These are phyloP conservation scores for Apis florea DNA, from an alignment of 1,140 invertebrate genomes.

Conservation along the genomic window DNA sequence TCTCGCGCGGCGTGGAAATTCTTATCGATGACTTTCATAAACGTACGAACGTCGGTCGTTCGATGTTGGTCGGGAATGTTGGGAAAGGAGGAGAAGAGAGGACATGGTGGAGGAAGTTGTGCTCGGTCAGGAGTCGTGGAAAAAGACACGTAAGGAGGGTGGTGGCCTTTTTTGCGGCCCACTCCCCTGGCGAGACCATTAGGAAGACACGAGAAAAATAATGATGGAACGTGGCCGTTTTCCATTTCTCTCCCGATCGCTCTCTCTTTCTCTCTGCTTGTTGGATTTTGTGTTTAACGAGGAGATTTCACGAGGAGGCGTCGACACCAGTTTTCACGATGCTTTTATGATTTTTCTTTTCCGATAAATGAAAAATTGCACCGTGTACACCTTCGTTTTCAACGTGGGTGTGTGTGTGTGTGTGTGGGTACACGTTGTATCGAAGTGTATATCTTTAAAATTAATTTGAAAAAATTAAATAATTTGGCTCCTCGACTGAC, in stretches of 20 bases:
- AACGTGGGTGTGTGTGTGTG: no score
- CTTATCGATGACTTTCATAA: slow-evolving; percentile 27
- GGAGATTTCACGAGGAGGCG: background rate
- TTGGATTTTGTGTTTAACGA: background rate
- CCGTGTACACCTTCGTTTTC: background rate
- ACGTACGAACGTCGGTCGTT: background rate
- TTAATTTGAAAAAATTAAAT: no score
- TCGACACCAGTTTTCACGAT: background rate
- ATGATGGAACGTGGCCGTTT: slow-evolving; percentile 24
- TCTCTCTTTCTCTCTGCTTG: background rate
- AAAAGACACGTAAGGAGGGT: slow-evolving; percentile 1
- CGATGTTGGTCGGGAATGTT: no score
- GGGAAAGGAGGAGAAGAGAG: background rate
- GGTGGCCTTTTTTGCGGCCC: background rate
- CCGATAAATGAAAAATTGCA: background rate
- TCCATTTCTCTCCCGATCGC: background rate
- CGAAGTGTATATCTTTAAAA: no score
- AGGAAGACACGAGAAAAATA: slow-evolving; percentile 53
- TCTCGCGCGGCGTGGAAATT: background rate
- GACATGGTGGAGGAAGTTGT: background rate
- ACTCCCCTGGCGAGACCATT: background rate
- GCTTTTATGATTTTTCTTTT: background rate
- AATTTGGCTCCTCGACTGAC: no score
- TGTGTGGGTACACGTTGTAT: no score
- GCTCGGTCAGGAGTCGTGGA: background rate